Base-by-base conservation (phyloP, 2,797 vertebrate genomes). In the Phataginus tricuspis region DNA sequence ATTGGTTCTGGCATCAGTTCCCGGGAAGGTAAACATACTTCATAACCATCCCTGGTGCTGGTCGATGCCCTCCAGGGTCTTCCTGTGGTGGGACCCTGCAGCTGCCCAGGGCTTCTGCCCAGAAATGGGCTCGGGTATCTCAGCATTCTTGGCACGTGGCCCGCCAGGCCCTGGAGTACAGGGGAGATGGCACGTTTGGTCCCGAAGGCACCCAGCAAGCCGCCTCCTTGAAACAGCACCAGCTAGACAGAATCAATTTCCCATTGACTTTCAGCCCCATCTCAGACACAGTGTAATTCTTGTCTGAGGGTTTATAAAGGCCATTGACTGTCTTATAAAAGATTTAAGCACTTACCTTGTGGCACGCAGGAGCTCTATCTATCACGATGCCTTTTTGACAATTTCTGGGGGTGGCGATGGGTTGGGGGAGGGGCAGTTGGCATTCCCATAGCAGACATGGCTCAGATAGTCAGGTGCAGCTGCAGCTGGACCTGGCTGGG, bases 191-290 rank as follows among this genome's bases (percentile, higher is more conserved):
- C 90, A 95, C 6, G 1, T 97, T 93, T 94, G 79, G 93, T 92
- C 91, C 88, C 3, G 6, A 92, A 89, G 95, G 59, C 61, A 34
- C 85, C 83, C 95, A 63, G 19, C 92, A 97, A n/a, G 95, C 89
- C 96, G 98, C 83, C 95, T 96, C 92, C 89, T 97, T 95, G 83
- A 98, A 98, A 96, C 37, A 55, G 89, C 95, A 97, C 97, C 97
- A 97, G 94, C 98, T 97, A 98, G 98, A 98, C 97, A 97, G 98
- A 97, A 98, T 98, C 98, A 98, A 98, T 98, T 98, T 98, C 96
- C 98, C 98, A 98, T 98, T 98, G 98, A 98, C 98, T 98, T 98
- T 96, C 98, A 96, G 96, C 95, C 96, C 96, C 63, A 55, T 96
- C 96, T 98, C 97, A 98, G 98, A 98, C 97, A 98, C 93, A 95